Evolutionary conservation across 2,797 vertebrate species (phyloP), one percentile per base, ranked within the genome.

Genomic region (Ciconia nigra): DNA sequence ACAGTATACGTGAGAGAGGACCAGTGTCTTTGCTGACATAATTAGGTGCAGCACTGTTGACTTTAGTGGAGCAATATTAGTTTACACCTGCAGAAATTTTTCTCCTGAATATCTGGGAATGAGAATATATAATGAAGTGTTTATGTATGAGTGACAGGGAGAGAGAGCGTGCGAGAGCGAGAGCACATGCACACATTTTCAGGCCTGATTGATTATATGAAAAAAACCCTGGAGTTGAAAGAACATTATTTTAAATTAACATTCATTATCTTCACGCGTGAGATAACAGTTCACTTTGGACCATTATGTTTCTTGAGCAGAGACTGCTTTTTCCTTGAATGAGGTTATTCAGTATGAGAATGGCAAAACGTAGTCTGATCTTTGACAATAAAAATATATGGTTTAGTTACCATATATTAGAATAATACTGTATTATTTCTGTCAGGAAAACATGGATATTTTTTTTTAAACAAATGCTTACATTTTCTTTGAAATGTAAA

Each of bases 201-300:
- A 96, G 96, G 85, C 94, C 95, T 93, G 89, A 95, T 95, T 93
- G 95, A 96, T 96, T 80, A 42, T 83, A 78, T 71, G 47, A 65
- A 83, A 79, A 85, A 96, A 92, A 87, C 2, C 8, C 21, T 37
- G 62, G 73, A 90, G 86, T 93, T 95, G 93, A 91, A 95, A 93
- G 97, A 95, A 90, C 81, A 90, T 97, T 96, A 90, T 96, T 97
- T 96, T 92, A 97, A 96, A 96, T 96, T 95, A 94, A 95, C 86
- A 67, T 95, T 95, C 93, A 91, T 95, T 96, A 96, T 97, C 90
- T 94, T 97, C 90, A 96, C 1, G 25, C 35, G 35, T 96, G 94
- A 97, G 93, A 85, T 96, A 92, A 80, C 93, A 74, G 94, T 94
- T 97, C 94, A 81, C 78, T 97, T 93, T 94, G 97, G 93, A 94